Base-by-base conservation (phyloP, 2,113 vertebrate genomes). In the Myotis lucifugus region DNA sequence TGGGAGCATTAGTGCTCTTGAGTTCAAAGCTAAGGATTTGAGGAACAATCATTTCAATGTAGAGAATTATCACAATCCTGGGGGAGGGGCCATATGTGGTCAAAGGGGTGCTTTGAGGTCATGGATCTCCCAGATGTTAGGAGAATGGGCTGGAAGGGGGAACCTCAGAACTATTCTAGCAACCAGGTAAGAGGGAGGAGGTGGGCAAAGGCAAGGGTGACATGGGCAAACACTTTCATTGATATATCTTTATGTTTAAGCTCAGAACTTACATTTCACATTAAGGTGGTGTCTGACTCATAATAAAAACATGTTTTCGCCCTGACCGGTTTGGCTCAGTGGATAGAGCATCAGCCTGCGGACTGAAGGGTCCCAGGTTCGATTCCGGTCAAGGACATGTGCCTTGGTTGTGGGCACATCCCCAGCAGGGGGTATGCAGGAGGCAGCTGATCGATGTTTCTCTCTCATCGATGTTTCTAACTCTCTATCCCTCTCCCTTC, bases 11-110 rank as follows among this genome's bases (percentile, higher is more conserved):
- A 72, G 42, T 27, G n/a, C 52, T 34, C 48, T 2, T 18, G 17
- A 15, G 8, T 8, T 37, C 42, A 13, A 8, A 5, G 10, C 27
- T 8, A 6, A 59, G 54, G 17, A 8, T 48, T 6, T 8, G 5
- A 19, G 21, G 9, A 83, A 61, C n/a, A 69, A 48, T 9, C 32
- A 0, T 2, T 19, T 64, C 11, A 6, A 37, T 12, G 15, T 5
- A 1, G 7, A 4, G 6, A 46, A 27, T 23, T 48, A 4, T 21
- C 8, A 17, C 18, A 17, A 15, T 37, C 59, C 29, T 15, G 6
- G 3, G 29, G 17, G 4, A 1, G 7, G 5, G 9, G 15, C 5
- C 18, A 0, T 42, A 0, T 3, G 27, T 21, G 21, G 27, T 66
- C 52, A 83, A 6, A 85, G 42, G 37, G 32, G 6, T 0, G 8